Conservation (phyloP, 2,888 invertebrate genomes). For the Heliconius cydno region DNA sequence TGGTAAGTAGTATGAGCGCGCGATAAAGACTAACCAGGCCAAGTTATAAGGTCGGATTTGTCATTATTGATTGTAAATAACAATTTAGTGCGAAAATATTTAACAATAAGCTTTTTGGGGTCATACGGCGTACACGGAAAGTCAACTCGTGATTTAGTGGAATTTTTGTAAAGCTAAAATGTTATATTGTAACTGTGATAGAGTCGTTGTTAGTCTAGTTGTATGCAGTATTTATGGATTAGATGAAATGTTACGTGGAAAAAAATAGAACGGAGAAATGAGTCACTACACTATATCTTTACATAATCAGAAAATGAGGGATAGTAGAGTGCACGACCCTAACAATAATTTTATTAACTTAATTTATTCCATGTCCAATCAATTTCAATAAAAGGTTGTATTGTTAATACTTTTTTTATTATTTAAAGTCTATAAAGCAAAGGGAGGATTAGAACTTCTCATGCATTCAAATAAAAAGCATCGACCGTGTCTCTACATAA, state of each 20-base stretch:
- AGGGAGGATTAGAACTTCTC: background rate
- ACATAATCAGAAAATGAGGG: background rate
- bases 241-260: background rate
- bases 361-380: background rate
- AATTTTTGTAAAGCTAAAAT: background rate
- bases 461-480: conserved; percentile 6
- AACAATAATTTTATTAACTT: background rate
- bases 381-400: background rate
- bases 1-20: background rate
- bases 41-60: conserved; percentile 19
- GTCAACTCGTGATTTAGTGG: background rate
- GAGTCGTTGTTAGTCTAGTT: background rate
- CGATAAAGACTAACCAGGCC: conserved; percentile 4
- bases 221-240: background rate
- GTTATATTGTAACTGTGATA: background rate
- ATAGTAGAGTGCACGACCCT: background rate
- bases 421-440: background rate
- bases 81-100: conserved; percentile 15
- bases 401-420: background rate
- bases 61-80: conserved; percentile 22
- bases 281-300: background rate
- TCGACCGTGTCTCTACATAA: conserved; percentile 16
- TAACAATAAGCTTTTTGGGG: conserved; percentile 1
- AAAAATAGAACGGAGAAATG: background rate
- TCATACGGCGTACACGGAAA: background rate